Base-by-base conservation (phyloP, 2,797 vertebrate species). In the Decapterus maruadsi region DNA sequence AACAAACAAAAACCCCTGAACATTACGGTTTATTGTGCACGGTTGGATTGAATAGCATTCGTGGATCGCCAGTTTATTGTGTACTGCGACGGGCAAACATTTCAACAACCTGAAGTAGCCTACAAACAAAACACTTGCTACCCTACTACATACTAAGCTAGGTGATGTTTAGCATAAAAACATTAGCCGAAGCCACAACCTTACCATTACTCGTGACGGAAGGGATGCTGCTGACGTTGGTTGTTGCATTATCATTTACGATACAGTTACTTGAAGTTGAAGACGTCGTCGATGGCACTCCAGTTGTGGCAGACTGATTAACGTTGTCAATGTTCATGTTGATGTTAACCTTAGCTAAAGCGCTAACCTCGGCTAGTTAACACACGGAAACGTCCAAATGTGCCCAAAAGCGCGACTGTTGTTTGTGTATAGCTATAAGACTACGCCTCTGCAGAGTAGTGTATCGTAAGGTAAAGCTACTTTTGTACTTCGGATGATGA, bases 221-320 rank as follows among this genome's bases (percentile, higher is more conserved):
- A 5, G 93, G 90, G 77, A 92, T 87, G 85, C 93, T 94, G 90
- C 93, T 93, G 67, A 83, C 81, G 75, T 70, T 93, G 14, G 88
- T 78, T 40, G 88, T 10, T 29, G 90, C 68, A 60, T 75, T 94
- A 48, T 92, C 94, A 66, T 93, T 95, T 16, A 85, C 77, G 72
- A 94, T 90, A 48, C 94, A 95, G 46, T 95, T 95, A 85, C 86
- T 94, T 63, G 94, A 85, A 48, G 90, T 81, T 55, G 94, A 91
- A 51, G 92, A 92, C 19, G 92, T 93, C 1, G 93, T 87, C 2
- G 91, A 91, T 16, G 91, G 81, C 20, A 85, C 92, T 71, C 89
- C 94, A 0, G 90, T 81, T 20, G 90, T 87, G 66, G 89, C 93
- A n/a, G 92, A 80, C 75, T 94, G 94, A 16, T 90, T 92, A 26